phyloP scores from a whole-genome alignment of 2,888 invertebrate species.

The Meandrusa payeni region DNA sequence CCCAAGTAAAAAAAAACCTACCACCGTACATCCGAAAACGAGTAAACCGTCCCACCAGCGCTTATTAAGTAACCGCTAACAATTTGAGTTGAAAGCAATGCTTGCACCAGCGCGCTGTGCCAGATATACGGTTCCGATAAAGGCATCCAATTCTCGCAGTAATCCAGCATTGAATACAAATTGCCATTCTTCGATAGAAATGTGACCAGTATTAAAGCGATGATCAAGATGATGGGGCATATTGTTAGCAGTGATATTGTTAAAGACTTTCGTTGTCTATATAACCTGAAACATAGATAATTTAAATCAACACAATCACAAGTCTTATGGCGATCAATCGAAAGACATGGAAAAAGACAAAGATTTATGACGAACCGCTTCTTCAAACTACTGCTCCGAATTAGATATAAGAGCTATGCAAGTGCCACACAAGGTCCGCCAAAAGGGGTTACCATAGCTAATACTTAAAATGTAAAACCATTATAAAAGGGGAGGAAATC shows the following conservation, averaged over 20 bases:
- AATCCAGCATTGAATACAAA: conserved; percentile 53
- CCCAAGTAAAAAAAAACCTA: no score
- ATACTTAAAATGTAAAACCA: no score
- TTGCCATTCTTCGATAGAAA: conserved; percentile 57
- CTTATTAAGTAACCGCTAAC: conserved; percentile 84
- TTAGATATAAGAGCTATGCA: no score
- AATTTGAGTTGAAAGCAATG: conserved; percentile 83
- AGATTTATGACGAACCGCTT: no score
- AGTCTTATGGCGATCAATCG: no score
- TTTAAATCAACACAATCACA: no score
- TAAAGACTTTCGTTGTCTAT: conserved; percentile 73
- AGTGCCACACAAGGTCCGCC: no score
- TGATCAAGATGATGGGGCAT: conserved; percentile 52
- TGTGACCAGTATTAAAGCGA: conserved; percentile 55
- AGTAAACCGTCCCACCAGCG: conserved; percentile 82
- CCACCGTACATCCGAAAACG: conserved; percentile 84
- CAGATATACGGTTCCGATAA: conserved; percentile 70
- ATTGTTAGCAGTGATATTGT: conserved; percentile 63
- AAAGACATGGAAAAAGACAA: no score
- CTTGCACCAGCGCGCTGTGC: conserved; percentile 83
- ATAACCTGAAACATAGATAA: conserved; percentile 57
- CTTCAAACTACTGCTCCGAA: no score
- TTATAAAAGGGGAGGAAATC: no score
- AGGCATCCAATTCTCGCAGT: conserved; percentile 64
- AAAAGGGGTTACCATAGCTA: no score